Conservation (phyloP, 2,888 invertebrate species). For the Macaria liturata region DNA sequence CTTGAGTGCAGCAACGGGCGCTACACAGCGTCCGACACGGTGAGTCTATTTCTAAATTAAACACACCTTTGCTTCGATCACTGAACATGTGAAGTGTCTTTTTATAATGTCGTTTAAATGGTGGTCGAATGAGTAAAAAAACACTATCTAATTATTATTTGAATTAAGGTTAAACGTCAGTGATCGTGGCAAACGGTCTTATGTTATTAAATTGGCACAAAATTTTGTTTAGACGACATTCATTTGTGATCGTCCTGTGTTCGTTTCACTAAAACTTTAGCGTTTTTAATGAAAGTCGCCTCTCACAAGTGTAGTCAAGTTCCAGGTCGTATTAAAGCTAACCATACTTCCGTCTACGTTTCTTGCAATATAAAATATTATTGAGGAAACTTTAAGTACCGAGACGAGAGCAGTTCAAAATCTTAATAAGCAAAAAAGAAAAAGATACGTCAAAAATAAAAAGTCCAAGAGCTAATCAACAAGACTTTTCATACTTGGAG, state of each 20-base stretch:
- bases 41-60: slow-evolving; percentile 63
- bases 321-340: slow-evolving; percentile 10
- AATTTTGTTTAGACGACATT: too few relatives aligned
- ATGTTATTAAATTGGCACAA: too few relatives aligned
- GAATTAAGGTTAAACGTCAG: too few relatives aligned
- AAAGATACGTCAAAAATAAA: slow-evolving; percentile 59
- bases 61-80: slow-evolving; percentile 36
- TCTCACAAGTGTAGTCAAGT: slow-evolving; percentile 12
- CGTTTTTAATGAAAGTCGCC: slow-evolving; percentile 7
- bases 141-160: too few relatives aligned
- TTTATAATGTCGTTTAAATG: too few relatives aligned
- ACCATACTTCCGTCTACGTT: slow-evolving; percentile 20
- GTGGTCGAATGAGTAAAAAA: too few relatives aligned
- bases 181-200: too few relatives aligned
- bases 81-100: slow-evolving; percentile 1
- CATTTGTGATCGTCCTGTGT: too few relatives aligned
- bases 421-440: slow-evolving; percentile 55
- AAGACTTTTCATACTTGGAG: slow-evolving; percentile 66
- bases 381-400: slow-evolving; percentile 48
- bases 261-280: too few relatives aligned
- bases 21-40: slow-evolving; percentile 81
- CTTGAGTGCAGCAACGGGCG: slow-evolving; percentile 83
- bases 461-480: slow-evolving; percentile 70
- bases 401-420: slow-evolving; percentile 50
- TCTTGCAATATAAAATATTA: slow-evolving; percentile 24